These are phyloP conservation scores for Chromoteleia sp. DNA, from an alignment of 2,888 invertebrate species.

Conservation along the genomic window DNA sequence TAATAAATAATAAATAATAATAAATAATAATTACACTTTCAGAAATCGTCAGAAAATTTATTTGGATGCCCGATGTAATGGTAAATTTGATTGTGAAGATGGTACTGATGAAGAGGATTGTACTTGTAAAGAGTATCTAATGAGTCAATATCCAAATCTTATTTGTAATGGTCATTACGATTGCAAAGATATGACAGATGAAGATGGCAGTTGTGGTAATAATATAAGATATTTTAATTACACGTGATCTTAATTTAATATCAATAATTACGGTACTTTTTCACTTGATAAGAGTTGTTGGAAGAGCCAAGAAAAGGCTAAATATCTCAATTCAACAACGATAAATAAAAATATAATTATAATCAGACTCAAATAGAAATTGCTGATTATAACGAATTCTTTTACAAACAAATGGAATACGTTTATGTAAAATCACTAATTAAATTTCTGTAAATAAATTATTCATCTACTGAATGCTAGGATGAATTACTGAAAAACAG, in stretches of 20 bases:
- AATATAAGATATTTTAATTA: background rate
- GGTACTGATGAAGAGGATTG: slow-evolving; percentile 92
- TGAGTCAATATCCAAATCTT: slow-evolving; percentile 85
- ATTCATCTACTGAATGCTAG: too few relatives aligned
- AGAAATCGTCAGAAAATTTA: slow-evolving; percentile 87
- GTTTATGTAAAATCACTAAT: too few relatives aligned
- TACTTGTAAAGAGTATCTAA: slow-evolving; percentile 89
- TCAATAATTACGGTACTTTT: too few relatives aligned
- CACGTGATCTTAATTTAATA: background rate
- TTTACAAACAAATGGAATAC: too few relatives aligned
- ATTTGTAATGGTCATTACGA: slow-evolving; percentile 92
- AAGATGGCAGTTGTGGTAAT: slow-evolving; percentile 88
- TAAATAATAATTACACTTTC: slow-evolving; percentile 72
- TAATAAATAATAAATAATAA: background rate
- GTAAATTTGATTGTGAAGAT: slow-evolving; percentile 91
- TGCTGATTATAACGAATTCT: too few relatives aligned
- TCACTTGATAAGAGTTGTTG: too few relatives aligned
- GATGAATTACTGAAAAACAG: too few relatives aligned
- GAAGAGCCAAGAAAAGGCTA: too few relatives aligned
- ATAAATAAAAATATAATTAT: too few relatives aligned
- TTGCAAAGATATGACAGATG: slow-evolving; percentile 91
- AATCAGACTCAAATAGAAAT: too few relatives aligned
- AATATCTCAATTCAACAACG: too few relatives aligned
- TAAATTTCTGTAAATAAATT: too few relatives aligned
- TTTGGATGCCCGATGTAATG: slow-evolving; percentile 88